Evolutionary conservation across 2,113 vertebrate genomes (phyloP).

Genomic region (Cebus imitator): DNA sequence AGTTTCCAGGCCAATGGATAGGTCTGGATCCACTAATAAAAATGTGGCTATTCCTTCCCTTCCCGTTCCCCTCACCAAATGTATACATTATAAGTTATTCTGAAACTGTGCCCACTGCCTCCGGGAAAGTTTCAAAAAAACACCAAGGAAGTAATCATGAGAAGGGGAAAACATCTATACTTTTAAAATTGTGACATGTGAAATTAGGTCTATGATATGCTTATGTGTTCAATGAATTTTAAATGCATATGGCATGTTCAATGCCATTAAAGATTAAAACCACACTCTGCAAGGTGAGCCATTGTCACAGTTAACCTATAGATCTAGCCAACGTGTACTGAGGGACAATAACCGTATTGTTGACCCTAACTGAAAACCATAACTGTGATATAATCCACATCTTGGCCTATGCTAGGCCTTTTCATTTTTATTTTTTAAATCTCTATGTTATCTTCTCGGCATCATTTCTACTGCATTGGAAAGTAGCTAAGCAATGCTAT

Average conservation of each 20-base stretch:
- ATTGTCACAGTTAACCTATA: background rate
- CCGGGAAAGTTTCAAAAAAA: constrained; percentile 34
- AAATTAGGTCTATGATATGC: constrained; percentile 28
- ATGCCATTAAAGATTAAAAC: constrained; percentile 19
- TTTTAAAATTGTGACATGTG: constrained; percentile 23
- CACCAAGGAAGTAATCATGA: constrained; percentile 30
- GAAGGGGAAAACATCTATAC: background rate
- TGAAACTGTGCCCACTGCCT: constrained; percentile 49
- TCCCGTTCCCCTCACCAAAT: background rate
- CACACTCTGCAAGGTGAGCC: background rate
- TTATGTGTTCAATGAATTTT: constrained; percentile 22
- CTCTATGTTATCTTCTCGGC: background rate
- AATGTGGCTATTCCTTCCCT: background rate
- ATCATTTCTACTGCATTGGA: background rate
- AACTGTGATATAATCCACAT: background rate
- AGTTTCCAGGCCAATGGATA: constrained; percentile 36
- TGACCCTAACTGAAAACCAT: background rate
- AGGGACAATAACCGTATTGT: background rate
- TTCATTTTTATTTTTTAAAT: background rate
- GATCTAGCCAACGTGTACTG: background rate
- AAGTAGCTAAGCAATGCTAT: background rate
- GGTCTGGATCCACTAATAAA: constrained; percentile 67
- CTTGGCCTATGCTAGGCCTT: background rate
- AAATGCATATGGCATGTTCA: constrained; percentile 31
- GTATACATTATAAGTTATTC: constrained; percentile 16